Conservation (phyloP, 53 echinoderm and acorn worm genomes). For the Antedon mediterranea region DNA sequence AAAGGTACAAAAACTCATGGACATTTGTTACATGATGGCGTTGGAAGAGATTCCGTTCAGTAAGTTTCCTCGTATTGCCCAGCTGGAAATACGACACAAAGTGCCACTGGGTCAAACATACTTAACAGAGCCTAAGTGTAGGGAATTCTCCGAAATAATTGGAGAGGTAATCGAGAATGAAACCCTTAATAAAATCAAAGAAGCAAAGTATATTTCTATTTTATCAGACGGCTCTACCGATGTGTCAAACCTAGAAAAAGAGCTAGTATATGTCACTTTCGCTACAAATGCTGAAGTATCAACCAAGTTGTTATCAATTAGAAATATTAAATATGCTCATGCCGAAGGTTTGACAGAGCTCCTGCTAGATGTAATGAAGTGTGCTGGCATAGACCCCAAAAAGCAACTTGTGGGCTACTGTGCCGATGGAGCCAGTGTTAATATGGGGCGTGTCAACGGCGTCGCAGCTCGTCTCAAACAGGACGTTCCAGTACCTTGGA, state of each 20-base stretch:
- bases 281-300: neutral
- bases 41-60: neutral
- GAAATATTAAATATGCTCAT: neutral
- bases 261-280: neutral
- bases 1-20: neutral
- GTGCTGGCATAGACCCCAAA: neutral
- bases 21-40: neutral
- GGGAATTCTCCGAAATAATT: neutral
- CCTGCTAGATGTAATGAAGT: neutral
- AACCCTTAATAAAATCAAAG: neutral
- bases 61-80: neutral
- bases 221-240: neutral
- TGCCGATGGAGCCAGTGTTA: neutral
- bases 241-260: constrained; percentile 1
- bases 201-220: neutral
- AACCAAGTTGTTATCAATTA: neutral
- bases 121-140: neutral
- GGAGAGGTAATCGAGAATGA: neutral
- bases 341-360: neutral
- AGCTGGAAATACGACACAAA: neutral
- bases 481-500: neutral
- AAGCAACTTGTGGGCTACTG: neutral
- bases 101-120: neutral
- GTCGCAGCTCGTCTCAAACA: constrained; percentile 1
- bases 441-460: neutral